phyloP scores from a whole-genome alignment of 30 jellyfish, hydroid and myxozoan genomes.

The Mastigias papua region DNA sequence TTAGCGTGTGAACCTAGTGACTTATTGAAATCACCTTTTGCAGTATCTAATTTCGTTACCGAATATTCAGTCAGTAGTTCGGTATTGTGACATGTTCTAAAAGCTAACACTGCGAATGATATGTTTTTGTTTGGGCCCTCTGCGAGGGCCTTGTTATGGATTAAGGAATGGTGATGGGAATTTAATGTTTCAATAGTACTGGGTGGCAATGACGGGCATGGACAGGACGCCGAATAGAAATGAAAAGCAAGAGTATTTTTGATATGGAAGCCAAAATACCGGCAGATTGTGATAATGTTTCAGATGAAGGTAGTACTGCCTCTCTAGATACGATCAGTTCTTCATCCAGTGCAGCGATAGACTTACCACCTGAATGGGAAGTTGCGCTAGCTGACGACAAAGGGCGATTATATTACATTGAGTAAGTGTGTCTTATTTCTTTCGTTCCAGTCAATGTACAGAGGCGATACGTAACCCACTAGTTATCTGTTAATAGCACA shows the following conservation, averaged over 20 bases:
- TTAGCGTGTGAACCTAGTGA: no score
- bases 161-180: not conserved
- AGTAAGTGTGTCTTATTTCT: slow-evolving; percentile 28
- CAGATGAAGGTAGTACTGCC: slow-evolving; percentile 67
- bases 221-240: not conserved
- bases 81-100: no score
- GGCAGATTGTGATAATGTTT: slow-evolving; percentile 24
- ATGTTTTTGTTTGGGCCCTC: not conserved
- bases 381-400: slow-evolving; percentile 70
- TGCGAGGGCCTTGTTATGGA: not conserved
- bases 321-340: slow-evolving; percentile 59
- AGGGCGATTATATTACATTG: slow-evolving; percentile 66
- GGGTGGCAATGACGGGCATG: not conserved
- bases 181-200: not conserved
- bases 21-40: no score
- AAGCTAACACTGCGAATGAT: not conserved
- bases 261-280: slow-evolving; percentile 24
- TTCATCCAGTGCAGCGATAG: slow-evolving; percentile 44
- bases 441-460: not conserved
- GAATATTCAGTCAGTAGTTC: no score
- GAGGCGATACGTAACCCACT: not conserved
- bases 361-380: slow-evolving; percentile 73
- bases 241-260: not conserved
- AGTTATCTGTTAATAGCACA: not conserved
- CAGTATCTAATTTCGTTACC: no score